phyloP scores from a whole-genome alignment of 92 coral and sea anemone species.

The Parazoanthus darwini region DNA sequence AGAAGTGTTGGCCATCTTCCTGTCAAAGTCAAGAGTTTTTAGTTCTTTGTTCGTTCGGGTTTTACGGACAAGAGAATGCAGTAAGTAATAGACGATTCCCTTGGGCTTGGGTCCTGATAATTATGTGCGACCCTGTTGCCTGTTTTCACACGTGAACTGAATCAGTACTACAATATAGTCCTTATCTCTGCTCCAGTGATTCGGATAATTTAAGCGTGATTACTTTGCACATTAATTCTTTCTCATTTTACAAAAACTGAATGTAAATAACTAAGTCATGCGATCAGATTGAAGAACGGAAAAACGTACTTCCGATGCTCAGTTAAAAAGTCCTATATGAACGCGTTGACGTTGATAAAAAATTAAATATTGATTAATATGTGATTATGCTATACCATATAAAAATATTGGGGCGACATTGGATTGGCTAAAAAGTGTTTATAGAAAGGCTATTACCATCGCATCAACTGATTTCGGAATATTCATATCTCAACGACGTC shows the following conservation, averaged over 20 bases:
- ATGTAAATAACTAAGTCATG: neutral
- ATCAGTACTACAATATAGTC: neutral
- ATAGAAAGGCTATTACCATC: neutral
- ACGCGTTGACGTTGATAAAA: neutral
- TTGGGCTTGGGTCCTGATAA: conserved; percentile 5
- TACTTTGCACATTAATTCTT: no score
- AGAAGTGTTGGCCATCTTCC: conserved; percentile 3
- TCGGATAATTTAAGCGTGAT: neutral
- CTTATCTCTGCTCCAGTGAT: neutral
- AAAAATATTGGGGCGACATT: neutral
- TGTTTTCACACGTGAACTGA: neutral
- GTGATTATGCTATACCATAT: neutral
- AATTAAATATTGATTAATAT: neutral
- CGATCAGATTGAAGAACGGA: neutral
- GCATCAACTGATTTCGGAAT: neutral
- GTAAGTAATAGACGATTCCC: neutral
- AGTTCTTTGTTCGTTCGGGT: conserved; percentile 10
- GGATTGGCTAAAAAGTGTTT: neutral
- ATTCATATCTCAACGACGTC: neutral
- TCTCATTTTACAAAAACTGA: no score
- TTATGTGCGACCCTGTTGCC: neutral
- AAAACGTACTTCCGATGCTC: neutral
- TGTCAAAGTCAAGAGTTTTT: neutral
- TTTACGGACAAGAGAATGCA: neutral
- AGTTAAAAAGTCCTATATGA: no score